phyloP scores from a whole-genome alignment of 2,113 vertebrate genomes.

The Thinocorus orbignyianus region DNA sequence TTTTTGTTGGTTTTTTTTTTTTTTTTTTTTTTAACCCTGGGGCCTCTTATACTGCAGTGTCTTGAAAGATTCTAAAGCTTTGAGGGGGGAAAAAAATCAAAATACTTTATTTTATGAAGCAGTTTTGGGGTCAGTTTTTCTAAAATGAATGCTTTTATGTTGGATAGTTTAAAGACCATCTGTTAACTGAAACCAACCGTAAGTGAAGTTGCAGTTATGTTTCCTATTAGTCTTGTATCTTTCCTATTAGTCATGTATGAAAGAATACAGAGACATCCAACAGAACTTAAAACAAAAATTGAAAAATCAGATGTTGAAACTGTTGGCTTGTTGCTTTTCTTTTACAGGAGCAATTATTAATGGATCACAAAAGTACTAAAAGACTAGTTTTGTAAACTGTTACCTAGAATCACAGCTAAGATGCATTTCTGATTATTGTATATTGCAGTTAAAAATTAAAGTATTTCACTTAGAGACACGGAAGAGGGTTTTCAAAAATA shows the following conservation, averaged over 20 bases:
- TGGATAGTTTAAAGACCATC: constrained; percentile 80
- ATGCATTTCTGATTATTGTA: constrained; percentile 36
- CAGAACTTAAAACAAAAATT: constrained; percentile 69
- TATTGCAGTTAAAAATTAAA: constrained; percentile 39
- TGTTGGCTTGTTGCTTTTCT: constrained; percentile 54
- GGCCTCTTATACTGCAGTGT: constrained; percentile 56
- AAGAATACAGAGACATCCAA: constrained; percentile 73
- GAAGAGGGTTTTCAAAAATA: constrained; percentile 42
- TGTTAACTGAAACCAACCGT: constrained; percentile 80
- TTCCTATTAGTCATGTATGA: constrained; percentile 81
- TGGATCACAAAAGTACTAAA: constrained; percentile 46
- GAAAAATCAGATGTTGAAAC: constrained; percentile 75
- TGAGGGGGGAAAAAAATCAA: constrained; percentile 38
- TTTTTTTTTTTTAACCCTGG: neutral
- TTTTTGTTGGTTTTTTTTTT: fast-evolving
- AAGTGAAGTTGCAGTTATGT: constrained; percentile 74
- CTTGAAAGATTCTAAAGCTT: constrained; percentile 72
- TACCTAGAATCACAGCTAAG: neutral
- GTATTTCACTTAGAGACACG: constrained; percentile 57
- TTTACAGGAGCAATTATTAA: constrained; percentile 65
- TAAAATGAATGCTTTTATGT: constrained; percentile 80
- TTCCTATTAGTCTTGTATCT: constrained; percentile 80
- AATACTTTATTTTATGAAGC: constrained; percentile 80
- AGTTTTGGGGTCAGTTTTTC: constrained; percentile 75
- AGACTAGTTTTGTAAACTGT: constrained; percentile 32